Conservation (phyloP, 2,888 invertebrate species). For the Eilema sororculum region DNA sequence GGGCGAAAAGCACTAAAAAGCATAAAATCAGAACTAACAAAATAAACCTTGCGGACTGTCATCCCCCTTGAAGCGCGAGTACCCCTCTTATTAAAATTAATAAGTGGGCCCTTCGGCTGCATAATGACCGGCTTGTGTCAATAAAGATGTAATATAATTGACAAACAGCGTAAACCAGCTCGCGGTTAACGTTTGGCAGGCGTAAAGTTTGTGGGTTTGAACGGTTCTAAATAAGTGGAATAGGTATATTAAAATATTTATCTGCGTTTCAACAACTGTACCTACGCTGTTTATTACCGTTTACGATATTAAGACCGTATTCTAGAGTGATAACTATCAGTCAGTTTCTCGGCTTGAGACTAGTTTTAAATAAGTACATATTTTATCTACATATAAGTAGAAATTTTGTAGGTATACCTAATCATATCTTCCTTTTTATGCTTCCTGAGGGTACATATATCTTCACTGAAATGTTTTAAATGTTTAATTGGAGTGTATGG, state of each 20-base stretch:
- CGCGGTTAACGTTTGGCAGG: conserved; percentile 53
- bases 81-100: conserved; percentile 87
- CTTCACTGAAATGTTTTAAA: no score
- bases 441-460: no score
- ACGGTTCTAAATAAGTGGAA: background rate
- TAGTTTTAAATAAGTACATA: no score
- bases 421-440: no score
- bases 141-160: conserved; percentile 83
- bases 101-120: conserved; percentile 83
- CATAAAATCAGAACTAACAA: conserved; percentile 84
- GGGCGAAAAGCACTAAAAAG: conserved; percentile 50
- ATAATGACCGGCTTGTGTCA: conserved; percentile 86
- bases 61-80: conserved; percentile 73
- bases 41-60: conserved; percentile 73
- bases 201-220: conserved; percentile 47
- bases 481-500: no score
- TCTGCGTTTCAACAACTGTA: background rate
- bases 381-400: no score
- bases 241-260: background rate
- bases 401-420: no score
- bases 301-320: background rate
- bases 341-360: no score
- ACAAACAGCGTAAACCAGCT: conserved; percentile 78
- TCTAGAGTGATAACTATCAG: no score
- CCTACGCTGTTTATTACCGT: background rate